A percentile compares a stretch with the other conserved stretches of the same genome.
These are phyloP conservation scores for Sisyra terminalis DNA, from an alignment of 2,888 invertebrate species.

Conservation along the genomic window DNA sequence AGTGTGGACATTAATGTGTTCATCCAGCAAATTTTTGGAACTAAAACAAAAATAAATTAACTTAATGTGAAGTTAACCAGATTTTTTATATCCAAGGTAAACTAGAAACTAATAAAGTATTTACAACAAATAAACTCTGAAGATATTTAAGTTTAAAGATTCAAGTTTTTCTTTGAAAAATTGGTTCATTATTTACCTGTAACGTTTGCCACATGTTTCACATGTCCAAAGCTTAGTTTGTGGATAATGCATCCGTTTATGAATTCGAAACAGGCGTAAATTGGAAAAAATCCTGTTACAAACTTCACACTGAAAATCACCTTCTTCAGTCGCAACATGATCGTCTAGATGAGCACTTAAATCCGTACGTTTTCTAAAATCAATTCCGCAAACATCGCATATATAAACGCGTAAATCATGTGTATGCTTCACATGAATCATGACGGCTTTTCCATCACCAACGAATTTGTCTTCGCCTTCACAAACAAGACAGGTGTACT, in stretches of 20 bases:
- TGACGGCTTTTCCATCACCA: conserved; percentile 40
- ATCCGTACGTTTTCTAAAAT: conserved; percentile 45
- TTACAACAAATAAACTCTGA: not conserved
- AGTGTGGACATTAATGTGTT: conserved; percentile 54
- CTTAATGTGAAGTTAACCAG: too few species aligned
- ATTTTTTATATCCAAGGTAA: not conserved
- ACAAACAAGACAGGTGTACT: conserved; percentile 39
- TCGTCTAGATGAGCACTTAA: conserved; percentile 45
- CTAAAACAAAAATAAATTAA: too few species aligned
- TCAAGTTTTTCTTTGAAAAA: not conserved
- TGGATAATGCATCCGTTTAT: conserved; percentile 45
- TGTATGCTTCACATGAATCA: conserved; percentile 37
- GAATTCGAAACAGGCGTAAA: conserved; percentile 39
- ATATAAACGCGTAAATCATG: conserved; percentile 51
- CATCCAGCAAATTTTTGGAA: conserved; percentile 50
- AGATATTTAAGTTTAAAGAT: too few species aligned
- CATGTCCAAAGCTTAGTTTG: conserved; percentile 46
- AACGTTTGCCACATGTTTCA: conserved; percentile 45
- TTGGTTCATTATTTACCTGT: conserved; percentile 25
- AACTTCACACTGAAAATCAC: conserved; percentile 44
- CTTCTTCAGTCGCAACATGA: conserved; percentile 40
- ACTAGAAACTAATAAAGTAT: not conserved
- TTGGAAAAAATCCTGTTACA: conserved; percentile 44
- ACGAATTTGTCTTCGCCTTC: conserved; percentile 23
- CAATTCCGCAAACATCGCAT: conserved; percentile 50